phyloP scores from a whole-genome alignment of 2,797 vertebrate species.

The Typhlichthys subterraneus region DNA sequence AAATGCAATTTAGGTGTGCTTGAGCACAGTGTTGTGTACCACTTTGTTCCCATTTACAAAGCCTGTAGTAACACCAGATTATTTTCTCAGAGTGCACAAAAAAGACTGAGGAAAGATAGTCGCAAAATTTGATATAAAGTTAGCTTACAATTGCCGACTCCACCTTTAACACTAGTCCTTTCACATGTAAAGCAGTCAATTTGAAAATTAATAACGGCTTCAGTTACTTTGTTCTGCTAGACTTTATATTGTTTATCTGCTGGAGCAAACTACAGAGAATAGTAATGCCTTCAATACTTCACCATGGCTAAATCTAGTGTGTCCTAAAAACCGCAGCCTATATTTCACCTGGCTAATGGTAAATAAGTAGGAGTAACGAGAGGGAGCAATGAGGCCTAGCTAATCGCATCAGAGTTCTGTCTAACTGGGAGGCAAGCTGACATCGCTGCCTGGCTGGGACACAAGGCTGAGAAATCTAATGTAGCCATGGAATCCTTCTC shows the following conservation, averaged over 20 bases:
- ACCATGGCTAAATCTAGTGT: constrained; percentile 12
- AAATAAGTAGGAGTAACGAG: constrained; percentile 48
- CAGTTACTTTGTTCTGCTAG: too few relatives aligned
- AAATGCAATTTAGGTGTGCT: too few relatives aligned
- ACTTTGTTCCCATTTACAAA: too few relatives aligned
- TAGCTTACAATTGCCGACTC: too few relatives aligned
- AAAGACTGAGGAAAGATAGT: too few relatives aligned
- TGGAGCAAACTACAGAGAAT: too few relatives aligned
- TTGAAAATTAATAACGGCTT: not conserved
- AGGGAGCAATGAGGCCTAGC: constrained; percentile 46
- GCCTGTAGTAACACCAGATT: too few relatives aligned
- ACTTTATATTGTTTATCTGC: too few relatives aligned
- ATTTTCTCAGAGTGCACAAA: too few relatives aligned
- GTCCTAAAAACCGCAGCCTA: constrained; percentile 12
- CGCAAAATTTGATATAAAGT: too few relatives aligned
- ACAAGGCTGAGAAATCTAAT: constrained; percentile 59
- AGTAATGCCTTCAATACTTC: not conserved
- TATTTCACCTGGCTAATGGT: constrained; percentile 30
- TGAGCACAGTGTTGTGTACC: too few relatives aligned
- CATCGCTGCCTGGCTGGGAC: constrained; percentile 41
- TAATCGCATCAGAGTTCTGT: constrained; percentile 63
- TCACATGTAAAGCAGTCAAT: not conserved
- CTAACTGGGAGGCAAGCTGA: constrained; percentile 49
- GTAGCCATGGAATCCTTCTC: constrained; percentile 56
- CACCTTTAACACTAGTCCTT: too few relatives aligned